A percentile compares a stretch with the other conserved stretches of the same genome.
phyloP scores from a whole-genome alignment of 2,113 vertebrate species.

The Gymnogyps californianus region DNA sequence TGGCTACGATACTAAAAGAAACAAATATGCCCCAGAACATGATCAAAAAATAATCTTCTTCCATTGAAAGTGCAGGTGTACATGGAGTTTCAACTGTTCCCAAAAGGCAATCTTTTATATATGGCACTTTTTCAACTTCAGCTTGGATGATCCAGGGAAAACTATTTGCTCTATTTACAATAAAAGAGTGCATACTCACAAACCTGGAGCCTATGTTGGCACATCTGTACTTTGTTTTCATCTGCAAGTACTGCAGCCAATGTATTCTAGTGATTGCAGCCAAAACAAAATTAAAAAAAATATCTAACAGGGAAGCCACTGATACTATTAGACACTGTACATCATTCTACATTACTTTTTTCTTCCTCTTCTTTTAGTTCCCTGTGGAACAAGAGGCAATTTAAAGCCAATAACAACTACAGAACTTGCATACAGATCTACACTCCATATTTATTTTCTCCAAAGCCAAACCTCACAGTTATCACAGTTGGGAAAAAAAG shows the following conservation, averaged over 20 bases:
- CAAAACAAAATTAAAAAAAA: not conserved
- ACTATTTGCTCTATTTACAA: conserved; percentile 1
- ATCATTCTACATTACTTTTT: not conserved
- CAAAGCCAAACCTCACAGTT: not conserved
- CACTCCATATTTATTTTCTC: not conserved
- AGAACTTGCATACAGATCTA: not conserved
- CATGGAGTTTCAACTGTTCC: not conserved
- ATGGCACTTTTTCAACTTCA: not conserved
- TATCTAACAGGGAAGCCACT: not conserved
- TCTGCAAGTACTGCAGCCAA: not conserved
- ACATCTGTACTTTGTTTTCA: not conserved
- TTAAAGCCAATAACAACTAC: not conserved
- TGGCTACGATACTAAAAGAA: not conserved
- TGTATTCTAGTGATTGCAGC: not conserved
- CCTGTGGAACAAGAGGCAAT: not conserved
- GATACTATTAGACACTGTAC: not conserved
- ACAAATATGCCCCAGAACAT: not conserved
- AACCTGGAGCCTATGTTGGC: not conserved
- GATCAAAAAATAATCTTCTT: not conserved
- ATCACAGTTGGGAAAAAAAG: not conserved
- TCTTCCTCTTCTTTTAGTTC: not conserved
- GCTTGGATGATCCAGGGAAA: not conserved
- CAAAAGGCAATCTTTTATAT: not conserved
- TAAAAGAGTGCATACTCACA: not conserved
- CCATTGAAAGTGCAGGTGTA: not conserved